phyloP scores from a whole-genome alignment of 92 coral and sea anemone species.

The Diadumene lineata region DNA sequence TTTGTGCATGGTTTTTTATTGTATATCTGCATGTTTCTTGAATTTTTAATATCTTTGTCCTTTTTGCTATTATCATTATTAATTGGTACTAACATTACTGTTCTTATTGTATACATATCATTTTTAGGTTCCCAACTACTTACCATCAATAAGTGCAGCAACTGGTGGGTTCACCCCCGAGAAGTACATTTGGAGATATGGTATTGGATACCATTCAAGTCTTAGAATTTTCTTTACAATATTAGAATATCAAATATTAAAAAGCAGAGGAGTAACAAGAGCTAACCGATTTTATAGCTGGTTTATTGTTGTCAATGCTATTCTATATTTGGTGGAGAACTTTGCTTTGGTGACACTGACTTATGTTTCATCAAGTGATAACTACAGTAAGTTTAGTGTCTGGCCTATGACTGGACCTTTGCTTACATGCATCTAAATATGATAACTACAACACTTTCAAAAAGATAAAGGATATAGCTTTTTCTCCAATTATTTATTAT shows the following conservation, averaged over 20 bases:
- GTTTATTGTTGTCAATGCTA: constrained; percentile 52
- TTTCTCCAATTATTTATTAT: no score
- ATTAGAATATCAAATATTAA: constrained; percentile 54
- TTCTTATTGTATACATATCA: not conserved
- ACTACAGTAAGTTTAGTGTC: constrained; percentile 70
- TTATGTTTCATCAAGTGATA: constrained; percentile 84
- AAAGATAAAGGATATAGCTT: no score
- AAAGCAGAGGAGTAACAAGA: constrained; percentile 40
- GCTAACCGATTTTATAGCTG: constrained; percentile 51
- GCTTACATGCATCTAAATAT: no score
- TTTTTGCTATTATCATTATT: no score
- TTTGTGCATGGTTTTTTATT: no score
- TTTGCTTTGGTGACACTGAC: constrained; percentile 77
- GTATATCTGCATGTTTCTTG: no score
- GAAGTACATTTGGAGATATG: constrained; percentile 89
- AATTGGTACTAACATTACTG: no score
- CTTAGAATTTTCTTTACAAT: constrained; percentile 58
- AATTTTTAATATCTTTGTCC: no score
- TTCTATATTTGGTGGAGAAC: constrained; percentile 67
- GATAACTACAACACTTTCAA: no score
- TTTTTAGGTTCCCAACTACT: constrained; percentile 80
- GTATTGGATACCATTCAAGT: constrained; percentile 83
- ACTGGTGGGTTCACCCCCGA: constrained; percentile 91
- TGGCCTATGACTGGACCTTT: not conserved
- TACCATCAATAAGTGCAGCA: constrained; percentile 98